These are phyloP conservation scores for Polyboroides typus DNA, from an alignment of 2,797 vertebrate genomes.

Conservation along the genomic window DNA sequence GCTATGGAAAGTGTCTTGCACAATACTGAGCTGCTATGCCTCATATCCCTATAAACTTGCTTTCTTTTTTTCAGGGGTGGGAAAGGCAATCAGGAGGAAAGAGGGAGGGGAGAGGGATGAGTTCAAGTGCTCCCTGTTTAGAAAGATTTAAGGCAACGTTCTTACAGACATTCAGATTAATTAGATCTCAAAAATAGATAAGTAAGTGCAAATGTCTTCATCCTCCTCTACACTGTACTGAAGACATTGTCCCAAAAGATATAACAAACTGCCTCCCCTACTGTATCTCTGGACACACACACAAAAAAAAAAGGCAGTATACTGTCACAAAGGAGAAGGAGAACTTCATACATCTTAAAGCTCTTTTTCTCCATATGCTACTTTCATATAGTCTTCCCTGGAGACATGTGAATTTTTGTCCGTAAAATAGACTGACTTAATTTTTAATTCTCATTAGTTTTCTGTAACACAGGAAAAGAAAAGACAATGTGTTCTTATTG, in stretches of 20 bases:
- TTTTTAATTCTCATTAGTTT: background rate
- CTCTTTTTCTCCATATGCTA: background rate
- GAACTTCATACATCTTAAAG: background rate
- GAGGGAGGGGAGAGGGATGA: background rate
- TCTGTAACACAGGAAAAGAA: background rate
- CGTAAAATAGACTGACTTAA: background rate
- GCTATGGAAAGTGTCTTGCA: background rate
- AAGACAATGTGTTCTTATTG: background rate
- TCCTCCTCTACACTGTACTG: background rate
- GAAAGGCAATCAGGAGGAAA: background rate
- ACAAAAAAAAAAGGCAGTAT: background rate
- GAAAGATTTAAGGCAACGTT: background rate
- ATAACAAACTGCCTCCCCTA: background rate
- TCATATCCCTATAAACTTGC: background rate
- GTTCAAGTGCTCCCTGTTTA: background rate
- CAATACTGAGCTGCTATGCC: background rate
- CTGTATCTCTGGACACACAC: background rate
- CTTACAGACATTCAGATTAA: background rate
- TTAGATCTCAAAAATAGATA: background rate
- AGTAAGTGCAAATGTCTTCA: background rate
- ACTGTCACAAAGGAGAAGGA: background rate
- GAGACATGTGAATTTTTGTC: background rate
- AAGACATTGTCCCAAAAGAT: background rate
- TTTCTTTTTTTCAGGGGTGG: background rate
- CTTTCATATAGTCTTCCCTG: background rate